A percentile compares a stretch with the other conserved stretches of the same genome.
These are phyloP conservation scores for Cryptoblepharus egeriae DNA, from an alignment of 2,797 vertebrate species.

Conservation along the genomic window DNA sequence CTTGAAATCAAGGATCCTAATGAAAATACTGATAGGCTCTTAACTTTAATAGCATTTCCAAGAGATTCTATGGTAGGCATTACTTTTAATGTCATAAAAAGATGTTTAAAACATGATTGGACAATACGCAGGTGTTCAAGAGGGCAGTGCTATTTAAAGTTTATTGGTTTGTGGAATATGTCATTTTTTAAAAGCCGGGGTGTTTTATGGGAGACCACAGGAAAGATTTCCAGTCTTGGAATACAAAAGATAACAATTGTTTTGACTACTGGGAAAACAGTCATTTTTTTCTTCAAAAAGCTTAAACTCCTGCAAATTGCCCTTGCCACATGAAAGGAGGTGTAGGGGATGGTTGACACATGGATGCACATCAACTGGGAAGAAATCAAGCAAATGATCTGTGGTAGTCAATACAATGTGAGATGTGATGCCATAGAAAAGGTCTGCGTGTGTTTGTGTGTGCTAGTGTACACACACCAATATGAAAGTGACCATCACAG, in stretches of 20 bases:
- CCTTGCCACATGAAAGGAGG: conserved; percentile 47
- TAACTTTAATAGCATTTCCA: conserved; percentile 76
- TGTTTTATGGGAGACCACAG: conserved; percentile 61
- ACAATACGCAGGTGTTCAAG: conserved; percentile 73
- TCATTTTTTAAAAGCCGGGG: conserved; percentile 55
- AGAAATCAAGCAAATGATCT: too few species aligned
- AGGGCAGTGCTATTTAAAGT: conserved; percentile 68
- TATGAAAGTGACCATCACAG: neutral
- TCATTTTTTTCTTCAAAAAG: conserved; percentile 50
- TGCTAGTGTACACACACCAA: too few species aligned
- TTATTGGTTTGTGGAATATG: conserved; percentile 66
- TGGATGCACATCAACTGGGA: neutral
- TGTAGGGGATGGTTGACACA: conserved; percentile 18
- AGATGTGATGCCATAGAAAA: neutral
- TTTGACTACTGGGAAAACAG: conserved; percentile 43
- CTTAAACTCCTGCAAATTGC: conserved; percentile 50
- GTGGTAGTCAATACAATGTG: neutral
- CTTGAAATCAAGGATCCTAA: conserved; percentile 75
- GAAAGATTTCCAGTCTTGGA: conserved; percentile 49
- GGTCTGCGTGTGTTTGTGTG: too few species aligned
- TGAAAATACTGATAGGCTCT: conserved; percentile 75
- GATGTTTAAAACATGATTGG: conserved; percentile 66
- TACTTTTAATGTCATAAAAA: conserved; percentile 73
- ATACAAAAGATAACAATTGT: conserved; percentile 61
- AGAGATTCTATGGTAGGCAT: conserved; percentile 68